These are phyloP conservation scores for Bucorvus abyssinicus DNA, from an alignment of 2,797 vertebrate species.

Conservation along the genomic window DNA sequence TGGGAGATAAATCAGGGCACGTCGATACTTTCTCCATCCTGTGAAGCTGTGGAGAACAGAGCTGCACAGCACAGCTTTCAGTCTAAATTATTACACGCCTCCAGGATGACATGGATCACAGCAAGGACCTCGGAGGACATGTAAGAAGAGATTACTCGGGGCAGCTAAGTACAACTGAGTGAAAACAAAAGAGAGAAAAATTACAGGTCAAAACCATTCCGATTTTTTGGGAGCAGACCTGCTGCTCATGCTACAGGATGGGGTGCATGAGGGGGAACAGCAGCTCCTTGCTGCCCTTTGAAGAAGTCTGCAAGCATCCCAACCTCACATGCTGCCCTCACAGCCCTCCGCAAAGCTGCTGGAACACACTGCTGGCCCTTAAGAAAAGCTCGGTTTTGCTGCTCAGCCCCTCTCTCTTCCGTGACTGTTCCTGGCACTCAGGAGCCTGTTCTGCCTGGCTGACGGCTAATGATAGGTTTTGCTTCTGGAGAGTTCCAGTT, in stretches of 20 bases:
- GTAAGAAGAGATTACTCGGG: background rate
- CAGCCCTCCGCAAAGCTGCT: background rate
- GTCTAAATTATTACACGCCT: slow-evolving; percentile 5
- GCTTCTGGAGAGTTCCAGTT: slow-evolving; percentile 11
- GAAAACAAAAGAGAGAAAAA: background rate
- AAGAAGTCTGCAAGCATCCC: background rate
- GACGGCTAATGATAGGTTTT: slow-evolving; percentile 28
- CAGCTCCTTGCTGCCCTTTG: background rate
- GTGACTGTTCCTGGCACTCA: background rate
- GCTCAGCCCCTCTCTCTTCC: background rate
- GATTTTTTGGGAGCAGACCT: background rate
- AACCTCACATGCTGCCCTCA: rapidly evolving
- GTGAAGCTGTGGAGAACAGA: slow-evolving; percentile 8
- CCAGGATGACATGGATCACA: background rate
- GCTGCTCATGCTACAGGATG: background rate
- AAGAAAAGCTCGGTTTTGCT: background rate
- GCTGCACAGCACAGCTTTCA: slow-evolving; percentile 3
- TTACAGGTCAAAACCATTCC: background rate
- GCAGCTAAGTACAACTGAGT: background rate
- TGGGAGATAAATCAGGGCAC: slow-evolving; percentile 26
- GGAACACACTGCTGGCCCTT: background rate
- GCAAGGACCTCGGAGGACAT: background rate
- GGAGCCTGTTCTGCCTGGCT: background rate
- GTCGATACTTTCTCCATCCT: background rate
- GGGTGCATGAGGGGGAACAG: background rate